Evolutionary conservation across 2,113 vertebrate species (phyloP), one percentile per base, ranked within the genome.

Genomic region (Motacilla alba): DNA sequence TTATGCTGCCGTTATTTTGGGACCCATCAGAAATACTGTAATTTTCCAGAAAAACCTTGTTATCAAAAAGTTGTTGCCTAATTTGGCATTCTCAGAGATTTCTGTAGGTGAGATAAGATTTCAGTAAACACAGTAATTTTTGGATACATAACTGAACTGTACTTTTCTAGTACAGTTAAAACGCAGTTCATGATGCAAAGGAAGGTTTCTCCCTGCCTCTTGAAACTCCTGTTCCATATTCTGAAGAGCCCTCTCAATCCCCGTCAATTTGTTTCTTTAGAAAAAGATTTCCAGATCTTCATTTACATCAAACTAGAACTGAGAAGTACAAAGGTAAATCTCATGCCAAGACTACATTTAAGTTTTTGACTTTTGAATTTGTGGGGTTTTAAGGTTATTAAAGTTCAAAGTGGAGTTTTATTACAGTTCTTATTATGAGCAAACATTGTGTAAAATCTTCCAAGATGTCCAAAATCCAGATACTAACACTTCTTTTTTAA

Each of bases 21-120:
- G 84, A 62, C 46, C 70, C 74, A 74, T 53, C 74, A 95, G 84
- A 95, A 94, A 88, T 86, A 83, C 68, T 67, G 87, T 31, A 67
- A 94, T 96, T 92, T 95, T 86, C 82, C 68, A 67, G 52, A 88
- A 95, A 90, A 96, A 93, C 44, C 49, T 79, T 82, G 24, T 92
- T 96, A 87, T 75, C 53, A 6, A 73, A 72, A 87, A 89, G 72
- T 73, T 92, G 73, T 66, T 72, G 77, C 83, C 89, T 84, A 92
- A 92, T 96, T 87, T 92, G 75, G 39, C 68, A 81, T 70, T 86
- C 75, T 81, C n/a, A 11, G 35, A 68, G 46, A 85, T 69, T 95
- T 83, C 82, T 69, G 46, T 39, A 59, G 90, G 90, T 96, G 87
- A 90, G 75, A 81, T 68, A 80, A 59, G 27, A 85, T 69, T 80